phyloP scores from a whole-genome alignment of 1,140 invertebrate species.

The Orchesella cincta region DNA sequence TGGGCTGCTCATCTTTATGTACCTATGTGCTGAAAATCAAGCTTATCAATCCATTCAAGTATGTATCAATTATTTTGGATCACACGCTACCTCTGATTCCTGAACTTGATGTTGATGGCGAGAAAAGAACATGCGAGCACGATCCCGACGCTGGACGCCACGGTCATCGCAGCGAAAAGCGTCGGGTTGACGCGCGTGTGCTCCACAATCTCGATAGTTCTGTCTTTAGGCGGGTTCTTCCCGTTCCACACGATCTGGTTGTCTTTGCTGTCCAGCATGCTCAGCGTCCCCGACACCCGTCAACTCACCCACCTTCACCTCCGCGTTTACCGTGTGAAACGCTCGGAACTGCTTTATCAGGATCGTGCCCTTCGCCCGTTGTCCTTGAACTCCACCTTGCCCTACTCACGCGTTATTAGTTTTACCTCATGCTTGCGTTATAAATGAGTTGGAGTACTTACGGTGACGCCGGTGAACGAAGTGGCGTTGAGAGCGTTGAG shows the following conservation, averaged over 20 bases:
- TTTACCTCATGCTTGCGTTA: too few species aligned
- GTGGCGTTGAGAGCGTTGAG: constrained; percentile 84
- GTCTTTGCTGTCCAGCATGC: constrained; percentile 67
- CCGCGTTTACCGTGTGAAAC: constrained; percentile 48
- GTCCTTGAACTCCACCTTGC: constrained; percentile 89
- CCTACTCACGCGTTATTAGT: constrained; percentile 66
- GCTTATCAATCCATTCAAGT: background rate
- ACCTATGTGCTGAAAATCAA: too few species aligned
- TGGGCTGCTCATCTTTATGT: constrained; percentile 99
- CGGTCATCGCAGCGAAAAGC: constrained; percentile 80
- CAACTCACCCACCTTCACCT: constrained; percentile 74
- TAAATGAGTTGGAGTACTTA: too few species aligned
- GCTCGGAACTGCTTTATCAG: constrained; percentile 89
- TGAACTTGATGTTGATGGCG: constrained; percentile 92
- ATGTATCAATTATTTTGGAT: background rate
- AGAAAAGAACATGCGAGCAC: constrained; percentile 87
- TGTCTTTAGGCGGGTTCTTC: constrained; percentile 83
- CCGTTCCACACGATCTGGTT: constrained; percentile 61
- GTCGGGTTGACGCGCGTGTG: constrained; percentile 85
- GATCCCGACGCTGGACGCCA: constrained; percentile 87
- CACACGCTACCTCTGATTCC: constrained; percentile 79
- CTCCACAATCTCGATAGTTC: constrained; percentile 79
- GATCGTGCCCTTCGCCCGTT: constrained; percentile 92
- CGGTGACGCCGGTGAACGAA: constrained; percentile 90
- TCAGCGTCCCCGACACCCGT: constrained; percentile 74